A percentile compares a stretch with the other conserved stretches of the same genome.
phyloP scores from a whole-genome alignment of 2,797 vertebrate species.

The Macrochelys suwanniensis region DNA sequence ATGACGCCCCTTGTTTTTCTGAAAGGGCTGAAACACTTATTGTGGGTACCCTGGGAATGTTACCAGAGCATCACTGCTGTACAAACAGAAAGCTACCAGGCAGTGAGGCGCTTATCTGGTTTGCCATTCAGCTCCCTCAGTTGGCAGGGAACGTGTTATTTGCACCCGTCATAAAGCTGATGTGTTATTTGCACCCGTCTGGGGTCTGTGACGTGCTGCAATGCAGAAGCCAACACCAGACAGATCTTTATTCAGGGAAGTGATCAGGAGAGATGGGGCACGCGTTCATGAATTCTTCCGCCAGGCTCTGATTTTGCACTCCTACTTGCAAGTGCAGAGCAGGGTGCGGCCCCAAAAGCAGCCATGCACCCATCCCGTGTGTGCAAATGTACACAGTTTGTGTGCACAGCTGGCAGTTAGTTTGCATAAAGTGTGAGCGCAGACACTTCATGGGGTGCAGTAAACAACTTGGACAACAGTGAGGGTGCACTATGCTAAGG shows the following conservation, averaged over 20 bases:
- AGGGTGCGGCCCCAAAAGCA: background rate
- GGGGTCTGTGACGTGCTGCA: background rate
- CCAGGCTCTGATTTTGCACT: background rate
- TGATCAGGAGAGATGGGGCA: background rate
- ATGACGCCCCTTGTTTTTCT: background rate
- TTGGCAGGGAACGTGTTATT: background rate
- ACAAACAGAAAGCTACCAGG: background rate
- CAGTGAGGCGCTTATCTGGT: background rate
- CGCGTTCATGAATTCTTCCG: background rate
- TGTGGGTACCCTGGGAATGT: background rate
- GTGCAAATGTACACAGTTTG: background rate
- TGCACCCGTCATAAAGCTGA: background rate
- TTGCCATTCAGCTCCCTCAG: background rate
- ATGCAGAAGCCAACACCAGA: background rate
- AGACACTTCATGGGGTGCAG: background rate
- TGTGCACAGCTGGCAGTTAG: background rate
- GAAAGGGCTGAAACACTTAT: rapidly evolving
- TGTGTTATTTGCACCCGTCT: background rate
- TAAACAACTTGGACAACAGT: background rate
- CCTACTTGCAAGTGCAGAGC: rapidly evolving
- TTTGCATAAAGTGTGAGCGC: background rate
- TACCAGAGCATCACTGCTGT: background rate
- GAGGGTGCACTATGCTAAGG: background rate
- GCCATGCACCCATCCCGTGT: background rate
- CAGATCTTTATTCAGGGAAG: background rate